Evolutionary conservation across 2,113 vertebrate genomes (phyloP).

Genomic region (Antechinus flavipes): DNA sequence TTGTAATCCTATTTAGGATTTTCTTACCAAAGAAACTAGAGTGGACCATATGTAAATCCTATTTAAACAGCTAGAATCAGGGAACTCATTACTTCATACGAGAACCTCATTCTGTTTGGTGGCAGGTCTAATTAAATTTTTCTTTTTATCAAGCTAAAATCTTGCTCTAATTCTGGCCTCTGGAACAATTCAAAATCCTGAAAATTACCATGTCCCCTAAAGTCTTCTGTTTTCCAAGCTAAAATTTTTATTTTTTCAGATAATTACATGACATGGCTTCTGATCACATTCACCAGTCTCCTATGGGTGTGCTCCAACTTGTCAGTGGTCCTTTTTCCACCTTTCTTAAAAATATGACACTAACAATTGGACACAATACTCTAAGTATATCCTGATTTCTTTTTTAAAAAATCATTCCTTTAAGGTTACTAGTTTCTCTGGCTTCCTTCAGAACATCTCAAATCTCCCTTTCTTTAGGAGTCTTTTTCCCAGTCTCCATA

Average conservation of each 20-base stretch:
- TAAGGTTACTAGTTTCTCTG: neutral
- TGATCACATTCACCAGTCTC: neutral
- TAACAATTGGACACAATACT: neutral
- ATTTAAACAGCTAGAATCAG: neutral
- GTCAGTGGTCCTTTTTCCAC: neutral
- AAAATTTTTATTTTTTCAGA: neutral
- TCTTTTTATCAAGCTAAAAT: neutral
- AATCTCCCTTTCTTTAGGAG: neutral
- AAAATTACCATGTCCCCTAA: neutral
- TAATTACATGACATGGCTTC: neutral
- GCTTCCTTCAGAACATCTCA: neutral
- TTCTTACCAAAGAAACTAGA: neutral
- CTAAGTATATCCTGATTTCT: neutral
- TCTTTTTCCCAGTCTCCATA: neutral
- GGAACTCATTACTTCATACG: neutral
- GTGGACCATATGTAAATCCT: neutral
- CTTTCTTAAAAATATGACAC: neutral
- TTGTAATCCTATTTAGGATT: neutral
- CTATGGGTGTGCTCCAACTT: neutral
- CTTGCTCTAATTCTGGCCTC: neutral
- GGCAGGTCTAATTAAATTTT: neutral
- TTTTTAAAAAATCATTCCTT: neutral
- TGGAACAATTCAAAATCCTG: neutral
- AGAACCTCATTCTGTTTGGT: neutral
- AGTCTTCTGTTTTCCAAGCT: neutral